Base-by-base conservation (phyloP, 2,797 vertebrate species). In the Euphonia xanthogaster region DNA sequence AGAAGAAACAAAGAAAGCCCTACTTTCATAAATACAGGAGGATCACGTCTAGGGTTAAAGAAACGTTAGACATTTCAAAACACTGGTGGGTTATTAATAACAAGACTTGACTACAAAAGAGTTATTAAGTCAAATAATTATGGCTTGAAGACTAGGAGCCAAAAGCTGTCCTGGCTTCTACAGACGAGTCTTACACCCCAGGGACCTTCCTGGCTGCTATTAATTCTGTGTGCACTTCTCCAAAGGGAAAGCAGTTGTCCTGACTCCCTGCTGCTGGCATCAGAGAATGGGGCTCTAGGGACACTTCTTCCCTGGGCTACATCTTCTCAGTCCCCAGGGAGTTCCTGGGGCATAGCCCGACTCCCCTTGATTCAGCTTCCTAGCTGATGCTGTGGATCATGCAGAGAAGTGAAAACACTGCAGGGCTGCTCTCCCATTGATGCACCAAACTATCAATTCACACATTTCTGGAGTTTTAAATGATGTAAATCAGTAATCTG, bases 41-140 rank as follows among this genome's bases (percentile, higher is more conserved):
- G 24, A 78, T 71, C 39, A 44, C 0, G 0, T 60, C 30, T 37
- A 20, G 10, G 33, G 8, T 35, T 58, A 40, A 67, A 77, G 8
- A 9, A 50, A 27, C 9, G 18, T 19, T 15, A 61, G 47, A 30
- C 2, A 15, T 82, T 89, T 79, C 16, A 79, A 75, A 89, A 25
- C 35, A 79, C 16, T 10, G 4, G 20, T 24, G n/a, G 2, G 2
- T 80, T 63, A 71, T 47, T 72, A 81, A 61, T 30, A 47, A 28
- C 4, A 70, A 42, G 40, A 58, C 14, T 50, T 37, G 37, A 53
- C 30, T 72, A 51, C 8, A 30, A 23, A 68, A 60, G 7, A 13
- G 4, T 44, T 40, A 18, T 39, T 30, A 42, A 75, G 15, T 48
- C 9, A 84, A 72, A 58, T 58, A 75, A 66, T 42, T 39, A 63